Evolutionary conservation across 2,113 vertebrate species (phyloP).

Genomic region (Catharus bicknelli): DNA sequence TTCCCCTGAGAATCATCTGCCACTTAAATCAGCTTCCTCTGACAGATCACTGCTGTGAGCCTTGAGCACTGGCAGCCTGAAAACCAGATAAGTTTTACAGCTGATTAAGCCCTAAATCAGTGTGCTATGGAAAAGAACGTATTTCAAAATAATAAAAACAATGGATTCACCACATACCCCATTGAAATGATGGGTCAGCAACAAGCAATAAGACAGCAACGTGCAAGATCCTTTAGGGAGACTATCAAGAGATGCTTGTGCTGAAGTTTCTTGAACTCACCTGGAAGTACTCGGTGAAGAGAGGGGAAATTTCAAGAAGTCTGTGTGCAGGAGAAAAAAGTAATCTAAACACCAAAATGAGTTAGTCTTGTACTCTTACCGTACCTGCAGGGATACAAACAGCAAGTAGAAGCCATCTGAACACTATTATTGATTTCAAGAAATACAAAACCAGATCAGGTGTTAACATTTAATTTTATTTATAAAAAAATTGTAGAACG

Average conservation of each 20-base stretch:
- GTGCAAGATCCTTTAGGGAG: not conserved
- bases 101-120: not conserved
- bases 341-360: not conserved
- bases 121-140: not conserved
- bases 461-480: constrained; percentile 68
- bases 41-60: not conserved
- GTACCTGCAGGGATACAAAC: not conserved
- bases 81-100: not conserved
- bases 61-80: not conserved
- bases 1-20: not conserved
- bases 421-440: not conserved
- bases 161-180: not conserved
- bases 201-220: not conserved
- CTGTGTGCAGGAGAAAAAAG: not conserved
- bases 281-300: not conserved
- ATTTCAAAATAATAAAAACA: not conserved
- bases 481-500: constrained; percentile 52
- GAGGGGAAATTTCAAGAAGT: not conserved
- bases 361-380: not conserved
- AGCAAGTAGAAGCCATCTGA: not conserved
- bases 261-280: not conserved
- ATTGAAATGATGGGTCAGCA: not conserved
- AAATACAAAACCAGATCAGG: not conserved
- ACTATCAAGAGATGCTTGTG: not conserved
- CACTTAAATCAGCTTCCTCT: not conserved